These are phyloP conservation scores for Cirrhinus molitorella DNA, from an alignment of 2,797 vertebrate species.

Conservation along the genomic window DNA sequence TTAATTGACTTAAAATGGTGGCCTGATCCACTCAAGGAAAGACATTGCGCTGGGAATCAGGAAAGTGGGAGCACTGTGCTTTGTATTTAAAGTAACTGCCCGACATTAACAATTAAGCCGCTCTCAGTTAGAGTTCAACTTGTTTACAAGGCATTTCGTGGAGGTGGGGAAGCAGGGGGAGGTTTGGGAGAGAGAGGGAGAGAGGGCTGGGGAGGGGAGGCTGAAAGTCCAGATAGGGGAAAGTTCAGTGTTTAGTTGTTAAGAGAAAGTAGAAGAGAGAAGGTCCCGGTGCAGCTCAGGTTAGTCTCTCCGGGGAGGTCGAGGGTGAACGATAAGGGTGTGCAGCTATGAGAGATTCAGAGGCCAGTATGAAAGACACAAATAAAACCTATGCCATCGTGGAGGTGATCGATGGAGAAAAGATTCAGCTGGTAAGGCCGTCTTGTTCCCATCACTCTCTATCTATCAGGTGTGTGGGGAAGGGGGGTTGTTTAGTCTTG, in stretches of 20 bases:
- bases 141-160: conserved; percentile 82
- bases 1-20: conserved; percentile 67
- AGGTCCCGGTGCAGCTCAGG: conserved; percentile 50
- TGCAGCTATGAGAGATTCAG: conserved; percentile 62
- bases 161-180: conserved; percentile 58
- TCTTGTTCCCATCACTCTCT: not conserved
- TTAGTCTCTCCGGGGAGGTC: conserved; percentile 61
- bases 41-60: conserved; percentile 30
- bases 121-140: conserved; percentile 85
- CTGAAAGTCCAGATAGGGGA: conserved; percentile 87
- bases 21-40: conserved; percentile 34
- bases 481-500: conserved; percentile 33
- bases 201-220: conserved; percentile 70
- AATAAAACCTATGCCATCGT: conserved; percentile 84
- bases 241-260: conserved; percentile 80
- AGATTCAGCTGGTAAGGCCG: conserved; percentile 84
- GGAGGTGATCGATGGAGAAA: conserved; percentile 84
- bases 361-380: conserved; percentile 79
- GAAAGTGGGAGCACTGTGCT: conserved; percentile 55
- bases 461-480: not conserved
- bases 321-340: conserved; percentile 38
- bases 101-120: conserved; percentile 87
- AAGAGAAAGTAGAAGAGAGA: conserved; percentile 62
- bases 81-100: conserved; percentile 71
- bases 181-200: conserved; percentile 54